phyloP scores from a whole-genome alignment of 1,140 invertebrate species.

The Homalodisca vitripennis region DNA sequence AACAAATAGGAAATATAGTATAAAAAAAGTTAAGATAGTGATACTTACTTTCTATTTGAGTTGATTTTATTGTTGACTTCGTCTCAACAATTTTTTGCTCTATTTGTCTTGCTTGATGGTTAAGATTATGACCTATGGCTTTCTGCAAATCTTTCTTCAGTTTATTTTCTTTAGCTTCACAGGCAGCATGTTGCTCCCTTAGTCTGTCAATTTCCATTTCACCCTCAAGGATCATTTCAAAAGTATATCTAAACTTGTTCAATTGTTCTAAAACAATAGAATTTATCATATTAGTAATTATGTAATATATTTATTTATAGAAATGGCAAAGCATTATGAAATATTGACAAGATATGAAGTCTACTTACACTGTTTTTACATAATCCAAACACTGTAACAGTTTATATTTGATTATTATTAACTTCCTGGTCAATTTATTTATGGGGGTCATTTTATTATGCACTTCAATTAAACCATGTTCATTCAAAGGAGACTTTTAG shows the following conservation, averaged over 20 bases:
- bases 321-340: too few species aligned
- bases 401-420: too few species aligned
- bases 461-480: too few species aligned
- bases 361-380: too few species aligned
- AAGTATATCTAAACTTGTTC: background rate
- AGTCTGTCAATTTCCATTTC: background rate
- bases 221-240: conserved; percentile 13
- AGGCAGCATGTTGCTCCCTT: background rate
- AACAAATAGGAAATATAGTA: background rate
- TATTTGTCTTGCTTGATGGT: background rate
- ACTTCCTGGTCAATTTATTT: too few species aligned
- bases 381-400: too few species aligned
- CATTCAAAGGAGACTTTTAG: too few species aligned
- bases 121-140: background rate
- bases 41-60: background rate
- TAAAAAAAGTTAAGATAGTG: background rate
- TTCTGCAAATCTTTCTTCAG: conserved; percentile 3
- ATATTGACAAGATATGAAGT: too few species aligned
- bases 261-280: conserved; percentile 6
- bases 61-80: background rate
- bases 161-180: conserved; percentile 1
- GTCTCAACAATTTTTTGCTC: conserved; percentile 5
- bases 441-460: too few species aligned
- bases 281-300: too few species aligned
- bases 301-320: too few species aligned